These are phyloP conservation scores for Vultur gryphus DNA, from an alignment of 2,797 vertebrate genomes.

Conservation along the genomic window DNA sequence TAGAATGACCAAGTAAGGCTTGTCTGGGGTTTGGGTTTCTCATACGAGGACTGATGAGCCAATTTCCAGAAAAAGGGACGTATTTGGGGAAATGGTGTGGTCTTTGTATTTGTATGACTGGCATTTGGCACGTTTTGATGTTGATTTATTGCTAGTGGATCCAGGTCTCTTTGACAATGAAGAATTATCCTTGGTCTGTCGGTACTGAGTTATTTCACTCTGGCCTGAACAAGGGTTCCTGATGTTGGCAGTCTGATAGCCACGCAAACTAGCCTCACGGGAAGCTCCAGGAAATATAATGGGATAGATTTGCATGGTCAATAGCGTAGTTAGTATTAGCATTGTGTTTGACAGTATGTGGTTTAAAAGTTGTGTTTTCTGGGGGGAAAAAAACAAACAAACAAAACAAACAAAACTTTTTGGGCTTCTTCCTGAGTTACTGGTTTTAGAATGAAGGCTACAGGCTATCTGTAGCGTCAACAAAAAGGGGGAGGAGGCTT, in stretches of 20 bases:
- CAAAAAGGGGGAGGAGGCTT: background rate
- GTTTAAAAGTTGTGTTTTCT: background rate
- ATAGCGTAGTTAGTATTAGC: background rate
- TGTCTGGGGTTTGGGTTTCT: background rate
- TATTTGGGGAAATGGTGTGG: background rate
- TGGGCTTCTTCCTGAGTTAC: background rate
- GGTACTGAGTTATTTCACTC: background rate
- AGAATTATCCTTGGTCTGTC: background rate
- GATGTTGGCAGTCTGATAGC: background rate
- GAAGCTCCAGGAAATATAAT: background rate
- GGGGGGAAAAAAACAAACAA: background rate
- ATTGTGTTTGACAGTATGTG: background rate
- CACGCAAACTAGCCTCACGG: background rate
- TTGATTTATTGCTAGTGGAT: background rate
- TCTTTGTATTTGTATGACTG: background rate
- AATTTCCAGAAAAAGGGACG: background rate
- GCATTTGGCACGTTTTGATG: background rate
- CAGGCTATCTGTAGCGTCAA: background rate
- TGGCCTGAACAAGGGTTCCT: background rate
- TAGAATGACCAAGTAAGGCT: background rate
- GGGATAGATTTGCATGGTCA: background rate
- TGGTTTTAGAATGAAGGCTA: background rate
- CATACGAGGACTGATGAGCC: background rate
- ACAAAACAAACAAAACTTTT: background rate
- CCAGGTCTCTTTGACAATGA: background rate